phyloP scores from a whole-genome alignment of 92 coral and sea anemone species.

The Parazoanthus swiftii region DNA sequence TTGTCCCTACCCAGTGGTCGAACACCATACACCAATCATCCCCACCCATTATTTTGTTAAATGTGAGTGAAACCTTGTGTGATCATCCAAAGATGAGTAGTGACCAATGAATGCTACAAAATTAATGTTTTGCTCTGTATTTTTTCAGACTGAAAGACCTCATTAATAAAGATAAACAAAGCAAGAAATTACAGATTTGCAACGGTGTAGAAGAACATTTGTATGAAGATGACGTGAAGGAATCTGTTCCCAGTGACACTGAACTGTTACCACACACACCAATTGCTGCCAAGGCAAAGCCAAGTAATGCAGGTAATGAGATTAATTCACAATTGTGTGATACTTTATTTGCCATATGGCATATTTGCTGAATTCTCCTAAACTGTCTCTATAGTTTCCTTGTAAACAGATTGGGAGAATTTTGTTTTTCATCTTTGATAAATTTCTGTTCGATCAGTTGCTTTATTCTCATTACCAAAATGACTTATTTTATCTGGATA shows the following conservation, averaged over 20 bases:
- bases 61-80: background rate
- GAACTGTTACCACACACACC: background rate
- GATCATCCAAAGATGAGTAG: background rate
- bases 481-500: too few species aligned
- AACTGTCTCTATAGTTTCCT: too few species aligned
- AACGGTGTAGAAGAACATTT: slow-evolving; percentile 17
- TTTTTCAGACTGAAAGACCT: slow-evolving; percentile 61
- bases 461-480: too few species aligned
- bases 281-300: slow-evolving; percentile 29
- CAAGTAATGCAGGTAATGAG: slow-evolving; percentile 36
- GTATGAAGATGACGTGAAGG: slow-evolving; percentile 1
- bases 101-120: background rate
- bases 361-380: too few species aligned
- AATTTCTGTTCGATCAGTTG: too few species aligned
- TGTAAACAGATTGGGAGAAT: too few species aligned
- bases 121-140: background rate
- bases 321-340: background rate
- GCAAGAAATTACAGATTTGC: background rate
- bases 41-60: too few species aligned
- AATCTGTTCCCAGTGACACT: background rate
- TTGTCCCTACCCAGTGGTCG: background rate
- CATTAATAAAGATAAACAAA: slow-evolving; percentile 41
- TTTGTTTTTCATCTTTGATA: too few species aligned
- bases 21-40: too few species aligned
- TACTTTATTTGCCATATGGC: background rate